Conservation (phyloP, 2,888 invertebrate species). For the Alentia gelatinosa region DNA sequence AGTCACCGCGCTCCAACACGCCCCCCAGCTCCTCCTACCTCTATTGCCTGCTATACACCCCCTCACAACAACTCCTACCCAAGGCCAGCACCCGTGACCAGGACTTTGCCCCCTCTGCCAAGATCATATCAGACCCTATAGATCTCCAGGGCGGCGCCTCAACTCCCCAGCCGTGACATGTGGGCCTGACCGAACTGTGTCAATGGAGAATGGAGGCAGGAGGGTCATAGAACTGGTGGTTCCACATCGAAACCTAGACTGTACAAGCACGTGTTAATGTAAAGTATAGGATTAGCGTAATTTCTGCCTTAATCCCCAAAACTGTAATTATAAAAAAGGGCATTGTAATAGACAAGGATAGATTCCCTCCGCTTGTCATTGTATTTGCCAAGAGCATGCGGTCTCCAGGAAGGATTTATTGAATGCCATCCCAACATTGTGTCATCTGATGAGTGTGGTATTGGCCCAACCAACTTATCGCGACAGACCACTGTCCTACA, state of each 20-base stretch:
- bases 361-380: no score
- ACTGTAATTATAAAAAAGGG: no score
- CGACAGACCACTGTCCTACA: background rate
- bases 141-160: background rate
- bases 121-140: background rate
- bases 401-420: no score
- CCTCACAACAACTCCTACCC: background rate
- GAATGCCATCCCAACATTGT: no score
- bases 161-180: background rate
- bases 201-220: background rate
- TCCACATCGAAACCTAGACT: no score
- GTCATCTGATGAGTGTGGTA: no score
- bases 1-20: background rate
- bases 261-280: no score
- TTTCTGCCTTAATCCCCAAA: no score
- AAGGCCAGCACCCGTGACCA: background rate
- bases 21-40: background rate
- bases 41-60: background rate
- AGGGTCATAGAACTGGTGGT: background rate
- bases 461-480: background rate
- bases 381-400: no score
- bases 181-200: slow-evolving; percentile 12
- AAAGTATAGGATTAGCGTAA: no score
- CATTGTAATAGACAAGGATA: no score
- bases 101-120: background rate